phyloP scores from a whole-genome alignment of 2,113 vertebrate genomes.

The Caretta caretta region DNA sequence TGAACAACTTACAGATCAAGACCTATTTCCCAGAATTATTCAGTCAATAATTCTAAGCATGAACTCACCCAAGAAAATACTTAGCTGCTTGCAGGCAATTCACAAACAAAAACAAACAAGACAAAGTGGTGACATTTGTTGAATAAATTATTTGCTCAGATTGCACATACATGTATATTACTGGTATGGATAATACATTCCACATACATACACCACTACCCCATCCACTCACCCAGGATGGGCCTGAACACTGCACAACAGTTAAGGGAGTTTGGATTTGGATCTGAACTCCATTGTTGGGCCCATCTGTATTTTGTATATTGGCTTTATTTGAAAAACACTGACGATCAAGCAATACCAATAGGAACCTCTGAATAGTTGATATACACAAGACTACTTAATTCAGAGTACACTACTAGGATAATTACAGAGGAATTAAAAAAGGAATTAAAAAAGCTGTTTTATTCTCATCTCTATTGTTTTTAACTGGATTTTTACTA shows the following conservation, averaged over 20 bases:
- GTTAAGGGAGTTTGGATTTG: not conserved
- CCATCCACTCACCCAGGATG: rapidly evolving
- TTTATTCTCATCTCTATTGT: not conserved
- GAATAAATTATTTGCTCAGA: not conserved
- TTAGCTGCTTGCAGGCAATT: not conserved
- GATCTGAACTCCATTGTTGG: not conserved
- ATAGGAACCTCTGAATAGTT: not conserved
- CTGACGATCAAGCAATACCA: not conserved
- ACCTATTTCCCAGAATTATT: constrained; percentile 41
- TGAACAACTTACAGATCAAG: constrained; percentile 1
- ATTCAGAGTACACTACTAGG: constrained; percentile 1
- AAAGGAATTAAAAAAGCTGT: not conserved
- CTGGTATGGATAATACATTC: not conserved
- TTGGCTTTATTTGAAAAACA: not conserved
- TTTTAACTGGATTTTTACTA: constrained; percentile 24
- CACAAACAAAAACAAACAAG: not conserved
- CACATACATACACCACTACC: not conserved
- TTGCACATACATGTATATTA: rapidly evolving
- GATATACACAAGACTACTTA: not conserved
- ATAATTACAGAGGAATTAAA: not conserved
- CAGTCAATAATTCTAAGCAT: constrained; percentile 47
- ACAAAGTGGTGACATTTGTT: not conserved
- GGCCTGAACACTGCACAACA: not conserved
- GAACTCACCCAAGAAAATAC: not conserved
- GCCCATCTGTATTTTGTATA: not conserved